A percentile compares a stretch with the other conserved stretches of the same genome.
phyloP scores from a whole-genome alignment of 2,113 vertebrate genomes.

The Gobius niger region DNA sequence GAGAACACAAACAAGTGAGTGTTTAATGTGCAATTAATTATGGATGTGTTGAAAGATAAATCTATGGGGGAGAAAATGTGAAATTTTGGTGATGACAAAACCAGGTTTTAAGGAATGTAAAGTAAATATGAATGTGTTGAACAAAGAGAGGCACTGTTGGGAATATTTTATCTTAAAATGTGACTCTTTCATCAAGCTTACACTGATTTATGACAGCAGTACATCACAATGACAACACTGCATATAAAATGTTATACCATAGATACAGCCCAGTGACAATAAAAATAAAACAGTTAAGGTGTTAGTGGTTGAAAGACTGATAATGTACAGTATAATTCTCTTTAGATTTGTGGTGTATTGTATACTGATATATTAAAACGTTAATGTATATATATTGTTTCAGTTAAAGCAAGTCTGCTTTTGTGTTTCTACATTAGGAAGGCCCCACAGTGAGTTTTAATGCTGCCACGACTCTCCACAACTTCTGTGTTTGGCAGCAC shows the following conservation, averaged over 20 bases:
- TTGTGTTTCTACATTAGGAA: constrained; percentile 76
- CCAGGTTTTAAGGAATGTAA: neutral
- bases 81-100: neutral
- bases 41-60: neutral
- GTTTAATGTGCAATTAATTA: neutral
- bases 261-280: too few species aligned
- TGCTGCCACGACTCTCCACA: constrained; percentile 89
- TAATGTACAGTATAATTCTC: too few species aligned
- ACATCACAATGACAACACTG: too few species aligned
- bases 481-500: constrained; percentile 97
- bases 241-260: too few species aligned
- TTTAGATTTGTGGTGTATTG: too few species aligned
- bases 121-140: neutral
- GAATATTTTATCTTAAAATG: neutral
- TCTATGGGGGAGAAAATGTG: neutral
- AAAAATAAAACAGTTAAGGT: too few species aligned
- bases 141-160: neutral
- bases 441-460: constrained; percentile 91
- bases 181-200: neutral
- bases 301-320: too few species aligned
- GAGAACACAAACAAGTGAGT: neutral
- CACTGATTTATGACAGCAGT: too few species aligned
- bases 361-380: too few species aligned
- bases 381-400: too few species aligned
- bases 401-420: neutral